Evolutionary conservation across 2,113 vertebrate genomes (phyloP).

Genomic region (Nycticorax nycticorax): DNA sequence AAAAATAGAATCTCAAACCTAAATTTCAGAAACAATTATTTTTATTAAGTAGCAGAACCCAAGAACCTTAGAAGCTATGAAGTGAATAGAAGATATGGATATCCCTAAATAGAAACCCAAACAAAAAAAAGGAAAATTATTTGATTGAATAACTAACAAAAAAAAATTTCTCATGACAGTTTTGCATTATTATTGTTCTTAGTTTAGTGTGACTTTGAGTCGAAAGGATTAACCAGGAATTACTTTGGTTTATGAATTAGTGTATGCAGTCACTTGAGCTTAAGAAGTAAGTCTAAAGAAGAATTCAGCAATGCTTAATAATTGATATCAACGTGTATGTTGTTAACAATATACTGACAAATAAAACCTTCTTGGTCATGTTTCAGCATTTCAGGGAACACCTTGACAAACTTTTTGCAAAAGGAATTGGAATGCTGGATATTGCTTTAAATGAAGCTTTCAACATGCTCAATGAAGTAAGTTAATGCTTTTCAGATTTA

Average conservation of each 20-base stretch:
- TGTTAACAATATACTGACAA: neutral
- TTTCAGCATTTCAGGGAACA: conserved; percentile 94
- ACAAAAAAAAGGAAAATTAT: neutral
- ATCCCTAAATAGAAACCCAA: neutral
- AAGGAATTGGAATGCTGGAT: conserved; percentile 97
- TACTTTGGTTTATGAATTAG: neutral
- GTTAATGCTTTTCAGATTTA: conserved; percentile 30
- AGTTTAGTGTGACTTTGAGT: neutral
- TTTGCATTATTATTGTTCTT: neutral
- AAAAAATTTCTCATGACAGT: neutral
- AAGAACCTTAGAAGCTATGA: neutral
- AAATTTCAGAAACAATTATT: neutral
- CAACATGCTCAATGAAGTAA: conserved; percentile 91
- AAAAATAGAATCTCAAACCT: neutral
- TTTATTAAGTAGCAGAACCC: neutral
- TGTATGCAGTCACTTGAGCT: neutral
- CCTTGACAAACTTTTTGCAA: conserved; percentile 92
- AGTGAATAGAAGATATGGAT: neutral
- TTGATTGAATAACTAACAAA: neutral
- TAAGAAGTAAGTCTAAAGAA: neutral
- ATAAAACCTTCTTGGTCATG: neutral
- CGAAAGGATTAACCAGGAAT: neutral
- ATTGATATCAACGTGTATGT: neutral
- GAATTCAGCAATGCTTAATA: neutral
- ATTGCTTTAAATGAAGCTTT: conserved; percentile 94